phyloP scores from a whole-genome alignment of 1,140 invertebrate genomes.

The Euschistus heros region DNA sequence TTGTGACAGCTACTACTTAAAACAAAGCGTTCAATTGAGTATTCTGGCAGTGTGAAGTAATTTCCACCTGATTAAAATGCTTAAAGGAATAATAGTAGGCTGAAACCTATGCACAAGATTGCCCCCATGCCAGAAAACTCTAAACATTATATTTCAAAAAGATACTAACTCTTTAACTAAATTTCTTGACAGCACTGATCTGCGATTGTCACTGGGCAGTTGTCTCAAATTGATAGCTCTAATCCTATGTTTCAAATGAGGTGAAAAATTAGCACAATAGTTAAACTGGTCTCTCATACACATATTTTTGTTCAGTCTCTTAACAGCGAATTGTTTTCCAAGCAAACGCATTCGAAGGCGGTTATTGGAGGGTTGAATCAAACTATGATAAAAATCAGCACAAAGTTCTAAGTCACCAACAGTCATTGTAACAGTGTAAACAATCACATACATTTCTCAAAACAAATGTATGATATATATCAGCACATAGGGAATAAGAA shows the following conservation, averaged over 20 bases:
- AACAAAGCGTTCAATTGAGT: no score
- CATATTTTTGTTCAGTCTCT: constrained; percentile 20
- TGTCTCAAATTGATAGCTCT: constrained; percentile 21
- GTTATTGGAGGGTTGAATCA: constrained; percentile 19
- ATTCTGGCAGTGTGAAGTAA: no score
- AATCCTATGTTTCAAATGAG: constrained; percentile 23
- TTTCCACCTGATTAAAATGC: no score
- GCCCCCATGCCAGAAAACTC: no score
- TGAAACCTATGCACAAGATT: no score
- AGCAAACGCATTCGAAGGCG: constrained; percentile 21
- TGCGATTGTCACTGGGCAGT: not conserved
- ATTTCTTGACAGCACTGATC: no score
- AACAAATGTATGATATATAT: not conserved
- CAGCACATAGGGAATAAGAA: not conserved
- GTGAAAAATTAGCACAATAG: not conserved
- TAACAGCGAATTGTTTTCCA: constrained; percentile 27
- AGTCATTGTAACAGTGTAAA: constrained; percentile 31
- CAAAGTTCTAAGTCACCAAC: constrained; percentile 28
- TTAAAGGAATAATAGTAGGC: no score
- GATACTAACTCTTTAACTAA: no score
- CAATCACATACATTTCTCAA: constrained; percentile 29
- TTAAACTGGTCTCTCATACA: not conserved
- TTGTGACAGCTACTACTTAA: constrained; percentile 1
- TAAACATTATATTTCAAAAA: no score
- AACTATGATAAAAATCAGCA: constrained; percentile 28